These are phyloP conservation scores for Parotocinclus haroldoi DNA, from an alignment of 2,797 vertebrate species.

Conservation along the genomic window DNA sequence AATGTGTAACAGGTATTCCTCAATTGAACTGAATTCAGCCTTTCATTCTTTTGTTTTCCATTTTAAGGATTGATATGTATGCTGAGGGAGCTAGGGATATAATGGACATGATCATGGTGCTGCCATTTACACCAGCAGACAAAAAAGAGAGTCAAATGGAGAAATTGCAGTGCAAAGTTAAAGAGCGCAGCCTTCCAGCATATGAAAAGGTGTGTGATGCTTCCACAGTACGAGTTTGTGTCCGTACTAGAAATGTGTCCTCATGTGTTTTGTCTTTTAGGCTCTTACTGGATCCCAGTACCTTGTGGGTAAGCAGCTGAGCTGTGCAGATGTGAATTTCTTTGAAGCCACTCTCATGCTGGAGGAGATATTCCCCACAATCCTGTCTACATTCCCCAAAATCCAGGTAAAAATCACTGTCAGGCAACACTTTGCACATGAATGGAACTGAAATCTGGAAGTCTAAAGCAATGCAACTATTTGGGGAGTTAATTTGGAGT, in stretches of 20 bases:
- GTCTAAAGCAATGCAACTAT: too few species aligned
- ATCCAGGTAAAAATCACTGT: slow-evolving; percentile 68
- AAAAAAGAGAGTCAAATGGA: slow-evolving; percentile 61
- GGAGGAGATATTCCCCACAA: slow-evolving; percentile 75
- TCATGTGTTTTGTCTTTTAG: slow-evolving; percentile 54
- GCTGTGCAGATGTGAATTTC: slow-evolving; percentile 81
- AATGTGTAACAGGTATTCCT: background rate
- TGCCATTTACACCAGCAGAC: slow-evolving; percentile 59
- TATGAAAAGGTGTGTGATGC: slow-evolving; percentile 78
- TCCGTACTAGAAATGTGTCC: background rate
- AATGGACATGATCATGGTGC: slow-evolving; percentile 71
- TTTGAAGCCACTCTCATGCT: slow-evolving; percentile 77
- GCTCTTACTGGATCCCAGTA: slow-evolving; percentile 57
- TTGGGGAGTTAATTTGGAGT: too few species aligned
- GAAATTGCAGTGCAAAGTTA: slow-evolving; percentile 70
- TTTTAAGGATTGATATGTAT: slow-evolving; percentile 84
- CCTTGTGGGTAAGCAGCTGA: slow-evolving; percentile 81
- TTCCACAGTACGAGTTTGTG: background rate
- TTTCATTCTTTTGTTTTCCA: background rate
- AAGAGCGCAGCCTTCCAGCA: slow-evolving; percentile 76
- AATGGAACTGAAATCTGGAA: too few species aligned
- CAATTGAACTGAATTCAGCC: background rate
- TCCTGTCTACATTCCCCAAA: slow-evolving; percentile 70
- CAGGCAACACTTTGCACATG: too few species aligned
- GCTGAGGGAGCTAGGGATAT: slow-evolving; percentile 77